A percentile compares a stretch with the other conserved stretches of the same genome.
phyloP scores from a whole-genome alignment of 2,888 invertebrate species.

The Panzeria rudis region DNA sequence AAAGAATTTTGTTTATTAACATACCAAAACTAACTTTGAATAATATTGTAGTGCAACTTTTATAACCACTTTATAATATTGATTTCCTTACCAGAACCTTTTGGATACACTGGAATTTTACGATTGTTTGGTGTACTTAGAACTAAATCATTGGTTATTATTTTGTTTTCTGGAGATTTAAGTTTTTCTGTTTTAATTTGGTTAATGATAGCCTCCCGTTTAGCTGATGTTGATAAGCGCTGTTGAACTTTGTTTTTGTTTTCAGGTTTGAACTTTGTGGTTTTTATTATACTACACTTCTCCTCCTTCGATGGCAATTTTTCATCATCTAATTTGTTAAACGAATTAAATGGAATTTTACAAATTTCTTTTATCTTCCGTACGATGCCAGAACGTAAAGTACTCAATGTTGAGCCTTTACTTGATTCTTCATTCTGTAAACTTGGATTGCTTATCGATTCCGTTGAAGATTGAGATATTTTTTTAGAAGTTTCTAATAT shows the following conservation, averaged over 20 bases:
- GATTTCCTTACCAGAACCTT: slow-evolving; percentile 42
- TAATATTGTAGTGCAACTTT: neutral
- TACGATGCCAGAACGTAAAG: slow-evolving; percentile 65
- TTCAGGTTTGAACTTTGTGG: neutral
- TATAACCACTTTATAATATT: neutral
- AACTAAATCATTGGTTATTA: neutral
- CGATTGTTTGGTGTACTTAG: slow-evolving; percentile 41
- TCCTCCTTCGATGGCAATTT: slow-evolving; percentile 41
- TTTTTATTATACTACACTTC: slow-evolving; percentile 26
- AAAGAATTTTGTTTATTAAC: too few relatives aligned
- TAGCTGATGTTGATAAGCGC: neutral
- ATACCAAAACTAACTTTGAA: neutral
- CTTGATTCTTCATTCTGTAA: neutral
- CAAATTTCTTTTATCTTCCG: slow-evolving; percentile 73
- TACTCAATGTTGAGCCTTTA: slow-evolving; percentile 19
- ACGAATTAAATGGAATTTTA: slow-evolving; percentile 65
- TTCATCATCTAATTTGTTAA: slow-evolving; percentile 4
- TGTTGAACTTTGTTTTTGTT: slow-evolving; percentile 26
- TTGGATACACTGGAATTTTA: slow-evolving; percentile 40
- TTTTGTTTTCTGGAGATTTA: slow-evolving; percentile 1
- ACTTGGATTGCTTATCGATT: neutral
- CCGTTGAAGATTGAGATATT: neutral
- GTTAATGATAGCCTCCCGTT: slow-evolving; percentile 10
- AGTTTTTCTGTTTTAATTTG: slow-evolving; percentile 35
- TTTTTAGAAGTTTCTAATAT: neutral